Percentiles rank a stretch among this genome's conserved stretches.
Evolutionary conservation across 1,140 invertebrate genomes (phyloP).

Genomic region (Zaprionus nigranus): DNA sequence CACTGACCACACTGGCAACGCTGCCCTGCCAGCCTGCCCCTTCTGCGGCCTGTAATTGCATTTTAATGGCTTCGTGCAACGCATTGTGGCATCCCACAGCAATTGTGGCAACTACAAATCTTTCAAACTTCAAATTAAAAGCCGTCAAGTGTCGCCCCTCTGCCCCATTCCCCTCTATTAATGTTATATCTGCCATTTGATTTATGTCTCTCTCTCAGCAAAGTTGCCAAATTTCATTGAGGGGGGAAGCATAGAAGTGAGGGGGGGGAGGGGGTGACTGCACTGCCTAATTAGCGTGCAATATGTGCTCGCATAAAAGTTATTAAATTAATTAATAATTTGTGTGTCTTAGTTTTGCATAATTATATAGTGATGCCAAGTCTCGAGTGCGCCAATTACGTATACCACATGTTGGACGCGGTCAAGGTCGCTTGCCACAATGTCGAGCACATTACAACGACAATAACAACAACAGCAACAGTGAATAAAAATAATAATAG

Average conservation of each 20-base stretch:
- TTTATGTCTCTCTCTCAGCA: constrained; percentile 50
- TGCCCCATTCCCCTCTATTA: neutral
- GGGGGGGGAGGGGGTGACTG: neutral
- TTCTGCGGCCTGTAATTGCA: constrained; percentile 64
- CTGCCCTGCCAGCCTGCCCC: neutral
- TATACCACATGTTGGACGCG: constrained; percentile 76
- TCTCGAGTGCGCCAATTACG: constrained; percentile 60
- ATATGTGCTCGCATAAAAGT: constrained; percentile 35
- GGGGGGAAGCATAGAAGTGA: neutral
- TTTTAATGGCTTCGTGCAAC: constrained; percentile 74
- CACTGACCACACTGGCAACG: constrained; percentile 2
- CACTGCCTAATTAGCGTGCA: constrained; percentile 30
- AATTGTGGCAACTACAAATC: constrained; percentile 55
- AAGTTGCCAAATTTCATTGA: constrained; percentile 3
- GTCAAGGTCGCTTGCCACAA: constrained; percentile 72
- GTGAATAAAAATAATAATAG: constrained; percentile 16
- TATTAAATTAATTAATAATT: constrained; percentile 63
- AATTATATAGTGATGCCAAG: constrained; percentile 48
- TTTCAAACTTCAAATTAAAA: constrained; percentile 69
- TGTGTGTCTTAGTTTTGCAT: constrained; percentile 56
- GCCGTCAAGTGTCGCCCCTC: constrained; percentile 43
- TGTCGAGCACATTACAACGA: constrained; percentile 61
- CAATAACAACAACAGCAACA: constrained; percentile 39
- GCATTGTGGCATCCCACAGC: constrained; percentile 28
- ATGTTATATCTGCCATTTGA: constrained; percentile 30